These are phyloP conservation scores for Parotia lawesii DNA, from an alignment of 2,113 vertebrate genomes.

Conservation along the genomic window DNA sequence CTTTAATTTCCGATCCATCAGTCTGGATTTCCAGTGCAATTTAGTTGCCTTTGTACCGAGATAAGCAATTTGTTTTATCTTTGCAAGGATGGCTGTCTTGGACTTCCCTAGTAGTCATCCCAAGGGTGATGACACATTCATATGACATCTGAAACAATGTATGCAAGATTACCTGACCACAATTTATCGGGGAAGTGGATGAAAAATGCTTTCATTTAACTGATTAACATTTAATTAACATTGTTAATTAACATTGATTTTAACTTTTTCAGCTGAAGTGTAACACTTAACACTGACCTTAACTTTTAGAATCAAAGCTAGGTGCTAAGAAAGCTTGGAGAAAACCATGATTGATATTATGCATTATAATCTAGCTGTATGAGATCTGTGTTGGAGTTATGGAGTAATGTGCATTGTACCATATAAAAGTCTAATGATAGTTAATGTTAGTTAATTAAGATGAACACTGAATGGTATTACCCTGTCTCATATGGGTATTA, in stretches of 20 bases:
- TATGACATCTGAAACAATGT: conserved; percentile 61
- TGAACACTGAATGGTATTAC: conserved; percentile 73
- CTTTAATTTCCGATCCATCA: conserved; percentile 23
- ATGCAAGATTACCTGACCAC: conserved; percentile 66
- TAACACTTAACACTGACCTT: conserved; percentile 77
- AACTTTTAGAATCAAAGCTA: conserved; percentile 75
- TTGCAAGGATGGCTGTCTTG: conserved; percentile 8
- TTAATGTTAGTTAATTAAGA: conserved; percentile 81
- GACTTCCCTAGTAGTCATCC: conserved; percentile 20
- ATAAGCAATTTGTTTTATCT: conserved; percentile 61
- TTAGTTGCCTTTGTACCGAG: conserved; percentile 11
- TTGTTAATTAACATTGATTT: conserved; percentile 77
- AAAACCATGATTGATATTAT: conserved; percentile 75
- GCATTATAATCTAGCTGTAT: conserved; percentile 69
- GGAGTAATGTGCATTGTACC: conserved; percentile 77
- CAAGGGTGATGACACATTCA: conserved; percentile 44
- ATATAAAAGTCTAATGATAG: conserved; percentile 79
- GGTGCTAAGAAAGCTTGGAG: conserved; percentile 65
- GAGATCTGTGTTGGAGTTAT: conserved; percentile 69
- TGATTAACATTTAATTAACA: conserved; percentile 81
- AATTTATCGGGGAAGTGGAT: conserved; percentile 67
- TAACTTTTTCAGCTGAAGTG: conserved; percentile 73
- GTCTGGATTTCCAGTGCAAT: conserved; percentile 25
- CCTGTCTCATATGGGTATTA: conserved; percentile 71
- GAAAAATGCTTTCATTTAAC: conserved; percentile 78